Evolutionary conservation across 2,113 vertebrate genomes (phyloP), one percentile per base, ranked within the genome.

Genomic region (Balaeniceps rex): DNA sequence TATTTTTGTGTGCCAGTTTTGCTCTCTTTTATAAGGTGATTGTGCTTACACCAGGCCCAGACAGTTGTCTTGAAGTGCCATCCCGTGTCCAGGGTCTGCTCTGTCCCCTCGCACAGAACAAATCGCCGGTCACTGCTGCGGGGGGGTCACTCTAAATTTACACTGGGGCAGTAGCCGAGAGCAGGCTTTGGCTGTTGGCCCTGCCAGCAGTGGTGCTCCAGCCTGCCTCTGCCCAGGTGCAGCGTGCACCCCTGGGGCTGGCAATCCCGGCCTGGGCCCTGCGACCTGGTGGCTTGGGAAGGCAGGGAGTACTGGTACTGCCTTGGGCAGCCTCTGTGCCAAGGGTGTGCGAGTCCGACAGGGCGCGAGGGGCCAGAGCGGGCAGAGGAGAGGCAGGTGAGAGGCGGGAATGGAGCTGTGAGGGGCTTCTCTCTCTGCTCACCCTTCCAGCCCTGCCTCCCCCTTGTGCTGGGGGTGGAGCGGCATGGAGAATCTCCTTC

Each of bases 1-100:
- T 94, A n/a, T 72, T 89, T 91, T 65, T 74, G 54, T 71, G 83
- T 91, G 83, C 76, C 74, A 44, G 31, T 93, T 96, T 86, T 69
- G 26, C 69, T 93, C 57, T 57, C 14, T 85, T 84, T 85, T 85
- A 12, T 83, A 55, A 58, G 34, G 65, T n/a, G 46, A 52, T 81
- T 71, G 78, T 78, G 65, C 71, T 87, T 70, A 63, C 16, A 12
- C 25, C 3, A 3, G 4, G 2, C 23, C 58, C 36, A 19, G 25
- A 42, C 61, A n/a, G 49, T 57, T 70, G 40, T 52, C 85, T 46
- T 33, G 33, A 80, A 78, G 60, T 12, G 49, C 61, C 69, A 36
- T 75, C 71, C 54, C n/a, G 58, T 82, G 33, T 57, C 52, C 24
- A 28, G 31, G 18, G 44, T 60, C 51, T 60, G 42, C 60, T 79